phyloP scores from a whole-genome alignment of 1,140 invertebrate genomes.

The Nasonia longicornis region DNA sequence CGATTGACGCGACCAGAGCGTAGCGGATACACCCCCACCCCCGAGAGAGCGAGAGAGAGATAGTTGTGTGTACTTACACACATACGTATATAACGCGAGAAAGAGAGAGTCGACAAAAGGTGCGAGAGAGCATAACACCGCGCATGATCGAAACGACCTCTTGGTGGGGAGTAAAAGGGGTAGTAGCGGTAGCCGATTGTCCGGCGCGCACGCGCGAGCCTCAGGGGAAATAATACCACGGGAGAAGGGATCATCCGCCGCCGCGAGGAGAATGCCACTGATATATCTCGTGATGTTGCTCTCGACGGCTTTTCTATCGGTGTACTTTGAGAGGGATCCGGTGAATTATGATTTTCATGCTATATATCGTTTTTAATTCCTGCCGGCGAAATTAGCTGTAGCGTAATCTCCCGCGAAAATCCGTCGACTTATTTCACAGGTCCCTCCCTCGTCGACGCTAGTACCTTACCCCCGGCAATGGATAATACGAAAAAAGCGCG shows the following conservation, averaged over 20 bases:
- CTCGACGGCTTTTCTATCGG: neutral
- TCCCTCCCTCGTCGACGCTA: neutral
- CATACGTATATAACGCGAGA: neutral
- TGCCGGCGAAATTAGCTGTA: neutral
- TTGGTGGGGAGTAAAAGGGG: neutral
- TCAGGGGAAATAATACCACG: neutral
- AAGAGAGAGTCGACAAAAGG: conserved; percentile 3
- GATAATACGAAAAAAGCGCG: conserved; percentile 29
- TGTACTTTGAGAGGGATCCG: neutral
- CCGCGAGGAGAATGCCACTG: neutral
- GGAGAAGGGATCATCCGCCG: conserved; percentile 6
- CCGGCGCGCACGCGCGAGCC: conserved; percentile 64
- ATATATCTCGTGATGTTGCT: neutral
- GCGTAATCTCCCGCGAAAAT: too few relatives aligned
- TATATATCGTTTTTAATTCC: neutral
- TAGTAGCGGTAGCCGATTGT: conserved; percentile 49
- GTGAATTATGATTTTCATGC: conserved; percentile 11
- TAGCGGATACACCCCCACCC: too few relatives aligned
- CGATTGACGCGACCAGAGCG: conserved; percentile 24
- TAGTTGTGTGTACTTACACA: neutral
- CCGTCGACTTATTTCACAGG: too few relatives aligned
- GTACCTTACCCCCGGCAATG: conserved; percentile 9
- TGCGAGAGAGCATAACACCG: conserved; percentile 50
- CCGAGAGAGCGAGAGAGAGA: neutral
- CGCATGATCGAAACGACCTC: conserved; percentile 44